Evolutionary conservation across 2,113 vertebrate species (phyloP), one percentile per base, ranked within the genome.

Genomic region (Peucedramus taeniatus): DNA sequence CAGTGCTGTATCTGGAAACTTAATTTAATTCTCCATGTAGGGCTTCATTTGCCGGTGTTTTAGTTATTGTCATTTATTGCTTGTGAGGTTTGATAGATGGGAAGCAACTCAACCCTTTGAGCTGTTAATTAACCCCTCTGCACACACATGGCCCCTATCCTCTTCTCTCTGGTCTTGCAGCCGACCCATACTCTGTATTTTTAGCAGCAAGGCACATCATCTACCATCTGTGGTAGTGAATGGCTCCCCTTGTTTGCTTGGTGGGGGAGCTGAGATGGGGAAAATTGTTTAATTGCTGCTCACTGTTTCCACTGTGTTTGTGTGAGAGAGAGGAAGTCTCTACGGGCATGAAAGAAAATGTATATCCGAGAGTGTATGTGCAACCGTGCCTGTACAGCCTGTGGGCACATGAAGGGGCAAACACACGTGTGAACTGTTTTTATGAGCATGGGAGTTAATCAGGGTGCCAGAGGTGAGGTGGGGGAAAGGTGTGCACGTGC

Each of bases 81-180:
- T 94, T 87, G 83, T 94, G 94, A 95, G 81, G 71, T 87, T 96
- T 97, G 97, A 96, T 95, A 93, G 94, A 96, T 93, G 89, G 71
- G 92, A 92, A 91, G 87, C 57, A 81, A 83, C 88, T 96, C 92
- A 96, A 96, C 93, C 90, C 94, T 96, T 96, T 96, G 96, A 97
- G 94, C 96, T 95, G 92, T 95, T 97, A 96, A 96, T 96, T 97
- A 97, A 97, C 94, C 92, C 92, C 94, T 97, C 81, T 89, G 79
- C 82, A 92, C 91, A 91, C 94, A 90, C 80, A 57, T 81, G 47
- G 78, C 93, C 88, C 49, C 83, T 96, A 71, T 89, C 60, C 66
- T 85, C 45, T 89, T 89, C 72, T 76, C 86, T 84, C 70, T 92
- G 88, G 93, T 82, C 64, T 83, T 28, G 0, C 72, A 88, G 63